These are phyloP conservation scores for Denticeps clupeoides DNA, from an alignment of 2,797 vertebrate species.

Conservation along the genomic window DNA sequence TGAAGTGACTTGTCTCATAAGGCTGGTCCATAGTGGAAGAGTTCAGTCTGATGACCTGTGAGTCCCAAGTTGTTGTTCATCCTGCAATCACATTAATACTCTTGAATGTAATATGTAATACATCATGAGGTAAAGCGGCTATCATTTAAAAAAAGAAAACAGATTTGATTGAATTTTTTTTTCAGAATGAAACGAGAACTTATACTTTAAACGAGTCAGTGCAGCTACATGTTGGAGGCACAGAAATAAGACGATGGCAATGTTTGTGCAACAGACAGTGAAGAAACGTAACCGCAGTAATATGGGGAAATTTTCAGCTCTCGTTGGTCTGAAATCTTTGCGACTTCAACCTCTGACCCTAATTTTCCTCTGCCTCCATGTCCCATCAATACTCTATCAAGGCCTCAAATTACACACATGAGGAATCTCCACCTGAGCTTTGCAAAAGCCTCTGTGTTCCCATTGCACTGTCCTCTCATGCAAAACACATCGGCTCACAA, in stretches of 20 bases:
- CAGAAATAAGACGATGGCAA: not conserved
- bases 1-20: too few relatives aligned
- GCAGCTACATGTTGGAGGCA: too few relatives aligned
- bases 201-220: too few relatives aligned
- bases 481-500: constrained; percentile 1
- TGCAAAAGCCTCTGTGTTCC: not conserved
- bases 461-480: constrained; percentile 6
- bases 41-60: too few relatives aligned
- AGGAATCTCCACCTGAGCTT: constrained; percentile 26
- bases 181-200: too few relatives aligned
- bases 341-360: constrained; percentile 24
- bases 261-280: not conserved
- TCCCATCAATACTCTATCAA: constrained; percentile 24
- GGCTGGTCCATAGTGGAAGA: too few relatives aligned
- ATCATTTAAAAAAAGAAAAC: too few relatives aligned
- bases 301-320: not conserved
- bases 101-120: too few relatives aligned
- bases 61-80: too few relatives aligned
- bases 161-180: too few relatives aligned
- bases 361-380: constrained; percentile 14
- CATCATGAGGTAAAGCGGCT: too few relatives aligned
- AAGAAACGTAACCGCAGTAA: not conserved
- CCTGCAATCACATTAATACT: too few relatives aligned
- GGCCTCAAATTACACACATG: constrained; percentile 25
- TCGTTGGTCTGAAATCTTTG: constrained; percentile 18